Evolutionary conservation across 2,113 vertebrate species (phyloP).

Genomic region (Hemicordylus capensis): DNA sequence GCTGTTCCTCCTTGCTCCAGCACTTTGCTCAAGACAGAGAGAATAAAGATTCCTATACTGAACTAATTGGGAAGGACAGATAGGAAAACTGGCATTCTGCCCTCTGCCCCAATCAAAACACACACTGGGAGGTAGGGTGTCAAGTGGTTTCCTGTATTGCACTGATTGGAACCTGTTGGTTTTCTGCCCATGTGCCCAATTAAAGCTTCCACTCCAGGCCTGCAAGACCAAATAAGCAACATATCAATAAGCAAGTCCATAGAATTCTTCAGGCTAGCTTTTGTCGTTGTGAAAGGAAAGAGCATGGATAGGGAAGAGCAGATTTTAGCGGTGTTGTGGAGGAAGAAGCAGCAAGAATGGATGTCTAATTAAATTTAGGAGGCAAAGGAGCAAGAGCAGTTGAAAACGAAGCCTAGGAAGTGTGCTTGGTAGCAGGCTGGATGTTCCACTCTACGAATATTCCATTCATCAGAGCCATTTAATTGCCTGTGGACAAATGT

Average conservation of each 20-base stretch:
- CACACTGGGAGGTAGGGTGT: neutral
- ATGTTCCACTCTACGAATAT: neutral
- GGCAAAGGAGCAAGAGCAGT: neutral
- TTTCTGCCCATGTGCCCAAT: constrained; percentile 12
- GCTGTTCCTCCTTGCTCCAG: neutral
- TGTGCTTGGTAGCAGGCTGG: neutral
- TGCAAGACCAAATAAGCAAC: neutral
- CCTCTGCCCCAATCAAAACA: neutral
- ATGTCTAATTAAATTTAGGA: neutral
- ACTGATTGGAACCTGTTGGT: constrained; percentile 5
- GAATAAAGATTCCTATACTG: neutral
- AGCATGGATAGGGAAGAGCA: too few relatives aligned
- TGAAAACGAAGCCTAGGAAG: neutral
- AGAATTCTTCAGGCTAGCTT: neutral
- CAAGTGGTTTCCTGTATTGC: constrained; percentile 13
- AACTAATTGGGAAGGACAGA: neutral
- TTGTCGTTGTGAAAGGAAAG: constrained; percentile 4
- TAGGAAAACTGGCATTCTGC: neutral
- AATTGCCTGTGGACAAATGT: neutral
- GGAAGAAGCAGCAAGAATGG: neutral
- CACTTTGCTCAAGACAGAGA: neutral
- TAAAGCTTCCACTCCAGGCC: neutral
- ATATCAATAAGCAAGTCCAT: neutral
- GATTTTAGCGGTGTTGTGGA: neutral
- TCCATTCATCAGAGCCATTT: neutral